Conservation (phyloP, 1,140 invertebrate species). For the Camponotus pennsylvanicus region DNA sequence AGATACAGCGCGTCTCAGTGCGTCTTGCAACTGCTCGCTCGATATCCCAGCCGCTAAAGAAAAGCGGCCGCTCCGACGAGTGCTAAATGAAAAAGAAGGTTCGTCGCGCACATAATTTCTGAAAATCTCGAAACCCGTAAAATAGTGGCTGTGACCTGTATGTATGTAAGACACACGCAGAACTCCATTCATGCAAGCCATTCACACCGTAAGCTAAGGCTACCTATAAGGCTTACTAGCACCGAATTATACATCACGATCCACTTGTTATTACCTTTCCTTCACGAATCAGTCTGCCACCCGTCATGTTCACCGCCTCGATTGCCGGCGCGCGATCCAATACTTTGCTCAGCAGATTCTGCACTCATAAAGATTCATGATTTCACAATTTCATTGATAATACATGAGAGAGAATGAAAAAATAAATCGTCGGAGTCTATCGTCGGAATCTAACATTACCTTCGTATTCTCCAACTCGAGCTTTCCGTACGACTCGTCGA, state of each 20-base stretch:
- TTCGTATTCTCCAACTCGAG: slow-evolving; percentile 93
- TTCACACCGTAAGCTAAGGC: slow-evolving; percentile 76
- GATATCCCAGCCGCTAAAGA: slow-evolving; percentile 20
- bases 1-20: slow-evolving; percentile 39
- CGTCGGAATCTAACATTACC: slow-evolving; percentile 85
- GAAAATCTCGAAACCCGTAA: slow-evolving; percentile 30
- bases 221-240: slow-evolving; percentile 72
- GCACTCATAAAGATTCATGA: slow-evolving; percentile 76
- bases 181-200: slow-evolving; percentile 72
- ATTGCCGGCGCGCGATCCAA: slow-evolving; percentile 96
- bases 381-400: slow-evolving; percentile 1
- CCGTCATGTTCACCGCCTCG: slow-evolving; percentile 97
- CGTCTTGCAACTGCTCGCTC: slow-evolving; percentile 36
- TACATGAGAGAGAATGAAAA: not conserved
- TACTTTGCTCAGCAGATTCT: slow-evolving; percentile 96
- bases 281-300: slow-evolving; percentile 98
- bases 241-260: slow-evolving; percentile 58
- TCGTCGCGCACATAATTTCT: slow-evolving; percentile 19
- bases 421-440: not conserved
- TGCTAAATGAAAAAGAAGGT: slow-evolving; percentile 16
- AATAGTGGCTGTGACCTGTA: slow-evolving; percentile 32
- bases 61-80: slow-evolving; percentile 24
- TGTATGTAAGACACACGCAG: slow-evolving; percentile 66
- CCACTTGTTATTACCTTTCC: slow-evolving; percentile 94
- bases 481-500: slow-evolving; percentile 92